Percentiles rank a stretch among this genome's conserved stretches.
Conservation (phyloP, 2,888 invertebrate genomes). For the Copidosoma aretas region DNA sequence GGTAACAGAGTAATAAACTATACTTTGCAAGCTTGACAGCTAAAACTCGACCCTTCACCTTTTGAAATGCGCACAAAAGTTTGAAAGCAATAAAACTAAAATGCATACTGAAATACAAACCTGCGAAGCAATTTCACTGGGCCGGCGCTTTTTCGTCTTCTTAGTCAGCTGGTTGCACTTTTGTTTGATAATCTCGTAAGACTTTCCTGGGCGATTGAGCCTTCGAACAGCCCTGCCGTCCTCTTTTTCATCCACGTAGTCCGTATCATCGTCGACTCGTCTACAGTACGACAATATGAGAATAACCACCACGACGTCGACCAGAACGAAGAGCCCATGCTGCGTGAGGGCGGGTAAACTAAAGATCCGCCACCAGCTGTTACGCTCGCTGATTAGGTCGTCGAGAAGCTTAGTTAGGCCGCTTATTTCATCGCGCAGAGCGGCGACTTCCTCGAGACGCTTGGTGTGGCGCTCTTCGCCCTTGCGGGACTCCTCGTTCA, state of each 20-base stretch:
- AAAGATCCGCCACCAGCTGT: constrained; percentile 67
- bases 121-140: constrained; percentile 70
- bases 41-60: too few relatives aligned
- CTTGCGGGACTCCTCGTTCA: constrained; percentile 75
- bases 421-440: constrained; percentile 71
- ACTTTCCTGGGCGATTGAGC: constrained; percentile 26
- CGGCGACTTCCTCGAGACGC: constrained; percentile 78
- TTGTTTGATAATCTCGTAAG: constrained; percentile 40
- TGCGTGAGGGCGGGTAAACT: constrained; percentile 67
- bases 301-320: constrained; percentile 64
- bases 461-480: constrained; percentile 78
- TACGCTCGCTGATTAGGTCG: constrained; percentile 68
- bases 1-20: too few relatives aligned
- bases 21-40: too few relatives aligned
- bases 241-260: constrained; percentile 54
- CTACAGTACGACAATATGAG: constrained; percentile 66
- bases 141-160: constrained; percentile 70
- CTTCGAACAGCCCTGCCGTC: constrained; percentile 43
- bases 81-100: too few relatives aligned
- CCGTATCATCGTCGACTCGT: constrained; percentile 57
- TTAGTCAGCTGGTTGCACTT: constrained; percentile 52
- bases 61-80: too few relatives aligned
- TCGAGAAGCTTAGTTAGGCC: constrained; percentile 70
- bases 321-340: constrained; percentile 64
- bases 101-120: constrained; percentile 44